Conservation (phyloP, 2,797 vertebrate species). For the Lepidocolaptes lacrymiger region DNA sequence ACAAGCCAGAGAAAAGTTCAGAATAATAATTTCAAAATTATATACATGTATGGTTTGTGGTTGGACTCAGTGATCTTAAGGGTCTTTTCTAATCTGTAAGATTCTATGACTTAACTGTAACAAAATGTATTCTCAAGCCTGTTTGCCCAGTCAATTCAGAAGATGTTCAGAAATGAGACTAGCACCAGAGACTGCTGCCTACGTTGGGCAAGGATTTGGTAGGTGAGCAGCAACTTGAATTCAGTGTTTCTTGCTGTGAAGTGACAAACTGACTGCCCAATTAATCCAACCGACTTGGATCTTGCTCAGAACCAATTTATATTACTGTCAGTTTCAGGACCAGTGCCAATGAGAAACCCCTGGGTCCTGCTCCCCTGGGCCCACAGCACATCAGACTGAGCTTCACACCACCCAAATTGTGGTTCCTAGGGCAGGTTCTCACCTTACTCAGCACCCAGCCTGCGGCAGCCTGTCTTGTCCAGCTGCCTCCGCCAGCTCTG, state of each 20-base stretch:
- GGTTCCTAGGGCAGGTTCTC: not conserved
- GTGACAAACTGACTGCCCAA: not conserved
- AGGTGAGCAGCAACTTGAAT: not conserved
- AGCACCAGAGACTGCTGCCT: not conserved
- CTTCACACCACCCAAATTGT: rapidly evolving
- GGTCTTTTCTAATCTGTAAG: not conserved
- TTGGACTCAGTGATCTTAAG: not conserved
- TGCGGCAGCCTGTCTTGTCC: rapidly evolving
- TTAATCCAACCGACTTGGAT: rapidly evolving
- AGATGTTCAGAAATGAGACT: not conserved
- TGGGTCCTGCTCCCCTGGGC: too few species aligned
- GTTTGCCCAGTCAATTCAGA: not conserved
- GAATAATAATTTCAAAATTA: not conserved
- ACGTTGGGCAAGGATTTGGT: not conserved
- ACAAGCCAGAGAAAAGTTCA: not conserved
- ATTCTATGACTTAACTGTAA: not conserved
- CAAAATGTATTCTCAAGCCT: not conserved
- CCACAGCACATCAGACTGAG: rapidly evolving
- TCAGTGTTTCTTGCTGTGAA: not conserved
- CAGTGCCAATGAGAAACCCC: not conserved
- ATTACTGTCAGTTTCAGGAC: not conserved
- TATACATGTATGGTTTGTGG: not conserved
- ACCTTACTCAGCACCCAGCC: not conserved
- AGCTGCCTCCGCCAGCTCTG: not conserved
- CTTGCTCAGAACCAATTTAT: rapidly evolving